A percentile compares a stretch with the other conserved stretches of the same genome.
Evolutionary conservation across 2,888 invertebrate species (phyloP).

Genomic region (Lycia hirtaria): DNA sequence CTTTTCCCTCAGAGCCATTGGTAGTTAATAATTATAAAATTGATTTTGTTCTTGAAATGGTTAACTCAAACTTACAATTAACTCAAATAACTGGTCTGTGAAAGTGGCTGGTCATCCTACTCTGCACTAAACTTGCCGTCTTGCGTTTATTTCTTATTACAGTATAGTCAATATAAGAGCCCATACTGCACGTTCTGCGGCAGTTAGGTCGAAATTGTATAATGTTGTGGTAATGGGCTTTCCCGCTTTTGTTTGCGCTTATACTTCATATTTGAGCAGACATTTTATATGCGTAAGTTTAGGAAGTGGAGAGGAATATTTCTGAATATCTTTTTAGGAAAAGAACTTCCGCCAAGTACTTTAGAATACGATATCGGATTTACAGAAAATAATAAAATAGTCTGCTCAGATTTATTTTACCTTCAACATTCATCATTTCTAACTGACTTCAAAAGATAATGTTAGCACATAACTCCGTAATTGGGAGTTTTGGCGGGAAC

Average conservation of each 20-base stretch:
- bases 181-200: constrained; percentile 5
- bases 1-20: no score
- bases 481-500: no score
- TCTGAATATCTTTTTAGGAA: constrained; percentile 5
- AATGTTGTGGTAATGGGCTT: constrained; percentile 43
- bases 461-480: no score
- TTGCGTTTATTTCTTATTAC: no score
- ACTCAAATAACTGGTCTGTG: no score
- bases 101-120: no score
- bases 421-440: no score
- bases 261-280: constrained; percentile 34
- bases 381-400: not conserved
- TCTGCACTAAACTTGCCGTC: no score
- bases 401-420: not conserved
- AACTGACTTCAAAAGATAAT: no score
- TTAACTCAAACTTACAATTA: no score
- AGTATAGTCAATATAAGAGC: not conserved
- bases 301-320: constrained; percentile 11
- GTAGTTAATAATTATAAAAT: no score
- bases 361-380: not conserved
- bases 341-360: not conserved
- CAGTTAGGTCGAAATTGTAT: constrained; percentile 32
- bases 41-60: no score
- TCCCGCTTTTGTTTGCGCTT: constrained; percentile 40
- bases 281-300: constrained; percentile 31